phyloP scores from a whole-genome alignment of 2,888 invertebrate genomes.

The Apamea anceps region DNA sequence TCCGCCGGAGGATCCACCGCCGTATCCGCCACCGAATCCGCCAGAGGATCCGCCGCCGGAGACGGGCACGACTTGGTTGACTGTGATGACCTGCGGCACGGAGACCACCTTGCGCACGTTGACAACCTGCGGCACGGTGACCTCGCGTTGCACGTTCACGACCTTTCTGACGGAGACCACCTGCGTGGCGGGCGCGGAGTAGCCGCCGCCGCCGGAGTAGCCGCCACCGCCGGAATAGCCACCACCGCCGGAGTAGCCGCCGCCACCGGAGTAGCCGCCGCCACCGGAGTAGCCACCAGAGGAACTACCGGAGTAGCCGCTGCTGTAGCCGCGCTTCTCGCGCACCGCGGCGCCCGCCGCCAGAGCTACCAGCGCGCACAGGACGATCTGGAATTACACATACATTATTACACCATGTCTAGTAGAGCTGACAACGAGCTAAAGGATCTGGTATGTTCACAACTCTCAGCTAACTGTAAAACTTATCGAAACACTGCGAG shows the following conservation, averaged over 20 bases:
- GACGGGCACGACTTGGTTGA: slow-evolving; percentile 72
- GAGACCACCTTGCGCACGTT: slow-evolving; percentile 76
- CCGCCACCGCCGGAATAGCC: slow-evolving; percentile 33
- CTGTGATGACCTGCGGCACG: slow-evolving; percentile 78
- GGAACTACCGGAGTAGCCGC: slow-evolving; percentile 33
- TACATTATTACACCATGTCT: neutral
- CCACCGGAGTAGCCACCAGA: slow-evolving; percentile 7
- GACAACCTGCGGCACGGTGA: slow-evolving; percentile 74
- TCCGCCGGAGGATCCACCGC: too few relatives aligned
- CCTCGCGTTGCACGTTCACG: slow-evolving; percentile 73
- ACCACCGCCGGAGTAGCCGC: slow-evolving; percentile 18
- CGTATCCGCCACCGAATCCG: too few relatives aligned
- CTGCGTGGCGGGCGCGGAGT: too few relatives aligned
- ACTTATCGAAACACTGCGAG: neutral
- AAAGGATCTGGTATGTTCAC: neutral
- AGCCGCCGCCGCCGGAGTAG: slow-evolving; percentile 43
- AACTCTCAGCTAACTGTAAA: neutral
- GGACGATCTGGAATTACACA: slow-evolving; percentile 43
- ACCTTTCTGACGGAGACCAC: slow-evolving; percentile 73
- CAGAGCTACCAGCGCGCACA: slow-evolving; percentile 49
- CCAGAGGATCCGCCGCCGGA: too few relatives aligned
- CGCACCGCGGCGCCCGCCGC: slow-evolving; percentile 52
- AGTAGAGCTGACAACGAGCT: neutral
- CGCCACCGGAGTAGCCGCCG: slow-evolving; percentile 11
- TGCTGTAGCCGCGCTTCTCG: slow-evolving; percentile 59